Base-by-base conservation (phyloP, 2,797 vertebrate species). In the Diceros bicornis region DNA sequence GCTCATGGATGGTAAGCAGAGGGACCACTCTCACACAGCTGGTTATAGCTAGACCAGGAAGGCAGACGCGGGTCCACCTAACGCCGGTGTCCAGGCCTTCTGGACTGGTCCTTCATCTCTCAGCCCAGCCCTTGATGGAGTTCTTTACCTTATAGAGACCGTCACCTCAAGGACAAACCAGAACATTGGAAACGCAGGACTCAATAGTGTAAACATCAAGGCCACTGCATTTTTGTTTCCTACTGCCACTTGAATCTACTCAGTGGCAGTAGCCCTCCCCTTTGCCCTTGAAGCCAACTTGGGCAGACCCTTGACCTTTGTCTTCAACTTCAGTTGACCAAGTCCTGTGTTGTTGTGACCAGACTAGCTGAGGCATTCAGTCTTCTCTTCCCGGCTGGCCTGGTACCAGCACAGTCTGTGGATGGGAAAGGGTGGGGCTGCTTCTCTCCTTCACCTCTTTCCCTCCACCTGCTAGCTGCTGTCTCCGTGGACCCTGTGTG, bases 81-180 rank as follows among this genome's bases (percentile, higher is more conserved):
- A 57, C 0, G 0, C 1, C 61, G 41, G 50, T 3, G 0, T 34
- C 47, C 0, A 13, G 75, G 32, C n/a, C 55, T 47, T 71, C 44
- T 9, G 55, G 50, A 47, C 47, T 7, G 7, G 18, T 27, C 47
- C 20, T 88, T 79, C 2, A 0, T 64, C 27, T 72, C 44, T 17
- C 34, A 55, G 37, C 9, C 41, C 18, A 78, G 10, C 8, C 41
- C 21, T 14, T 12, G 52, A n/a, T 20, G 4, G 23, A 1, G 0
- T 66, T 64, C 47, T 77, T 91, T 37, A 41, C 16, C n/a, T 77
- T 23, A 1, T 8, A 32, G 75, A 44, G 47, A 52, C 34, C 27
- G 29, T n/a, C n/a, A 72, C 5, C 17, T 32, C 59, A 21, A 20
- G 34, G 37, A 18, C 71, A 84, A 81, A 29, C 5, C 1, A 17